These are phyloP conservation scores for Tetramorium simillimum DNA, from an alignment of 1,140 invertebrate species.

Conservation along the genomic window DNA sequence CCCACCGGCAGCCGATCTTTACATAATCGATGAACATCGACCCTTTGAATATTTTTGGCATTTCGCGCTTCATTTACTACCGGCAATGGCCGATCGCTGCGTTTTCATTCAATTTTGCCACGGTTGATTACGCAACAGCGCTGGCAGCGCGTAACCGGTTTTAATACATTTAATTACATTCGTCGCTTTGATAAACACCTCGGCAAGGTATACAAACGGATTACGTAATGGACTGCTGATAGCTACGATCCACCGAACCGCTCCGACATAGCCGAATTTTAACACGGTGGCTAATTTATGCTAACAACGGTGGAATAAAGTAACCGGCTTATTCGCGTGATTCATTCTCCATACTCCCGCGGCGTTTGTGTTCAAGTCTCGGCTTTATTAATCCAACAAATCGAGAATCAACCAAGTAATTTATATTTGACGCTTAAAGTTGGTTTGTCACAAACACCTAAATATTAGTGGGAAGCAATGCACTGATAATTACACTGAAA, in stretches of 20 bases:
- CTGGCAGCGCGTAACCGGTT: slow-evolving; percentile 43
- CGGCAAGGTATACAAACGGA: slow-evolving; percentile 61
- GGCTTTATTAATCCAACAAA: neutral
- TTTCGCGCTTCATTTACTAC: neutral
- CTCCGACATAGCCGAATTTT: slow-evolving; percentile 43
- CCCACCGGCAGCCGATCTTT: neutral
- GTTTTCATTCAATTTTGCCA: slow-evolving; percentile 60
- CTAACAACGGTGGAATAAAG: slow-evolving; percentile 30
- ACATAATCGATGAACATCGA: neutral
- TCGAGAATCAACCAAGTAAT: neutral
- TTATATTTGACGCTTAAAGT: neutral
- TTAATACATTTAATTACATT: slow-evolving; percentile 71
- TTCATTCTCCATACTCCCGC: slow-evolving; percentile 2
- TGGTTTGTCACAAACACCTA: neutral
- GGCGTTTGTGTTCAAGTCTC: neutral
- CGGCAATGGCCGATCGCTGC: slow-evolving; percentile 18
- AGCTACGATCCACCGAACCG: slow-evolving; percentile 32
- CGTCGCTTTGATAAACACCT: slow-evolving; percentile 66
- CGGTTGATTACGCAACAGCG: slow-evolving; percentile 63
- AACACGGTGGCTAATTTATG: slow-evolving; percentile 62
- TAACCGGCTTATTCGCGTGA: slow-evolving; percentile 35
- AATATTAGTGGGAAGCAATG: neutral
- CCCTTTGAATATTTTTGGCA: slow-evolving; percentile 32
- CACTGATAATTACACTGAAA: neutral
- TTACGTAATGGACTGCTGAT: slow-evolving; percentile 69